Evolutionary conservation across 2,113 vertebrate genomes (phyloP).

Genomic region (Dolichotis patagonum): DNA sequence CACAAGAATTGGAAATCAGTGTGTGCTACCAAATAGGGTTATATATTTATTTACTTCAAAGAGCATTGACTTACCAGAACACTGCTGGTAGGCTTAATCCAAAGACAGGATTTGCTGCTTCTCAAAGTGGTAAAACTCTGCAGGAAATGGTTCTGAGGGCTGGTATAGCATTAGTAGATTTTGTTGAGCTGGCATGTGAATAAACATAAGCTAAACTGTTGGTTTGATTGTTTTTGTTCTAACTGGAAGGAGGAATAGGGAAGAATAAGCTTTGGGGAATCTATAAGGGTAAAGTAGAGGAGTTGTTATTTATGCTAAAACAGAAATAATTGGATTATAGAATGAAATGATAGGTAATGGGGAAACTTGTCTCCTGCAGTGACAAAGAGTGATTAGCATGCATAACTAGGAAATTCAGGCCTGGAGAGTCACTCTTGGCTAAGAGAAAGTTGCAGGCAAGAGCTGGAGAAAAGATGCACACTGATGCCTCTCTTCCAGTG

Average conservation of each 20-base stretch:
- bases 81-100: background rate
- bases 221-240: background rate
- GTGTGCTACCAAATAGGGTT: background rate
- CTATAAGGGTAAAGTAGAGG: background rate
- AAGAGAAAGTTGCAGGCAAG: background rate
- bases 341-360: background rate
- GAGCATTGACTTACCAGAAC: background rate
- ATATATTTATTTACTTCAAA: background rate
- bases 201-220: background rate
- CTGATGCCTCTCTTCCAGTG: background rate
- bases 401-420: background rate
- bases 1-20: background rate
- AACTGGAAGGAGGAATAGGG: background rate
- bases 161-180: background rate
- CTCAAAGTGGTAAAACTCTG: background rate
- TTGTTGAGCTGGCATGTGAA: background rate
- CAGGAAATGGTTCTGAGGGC: background rate
- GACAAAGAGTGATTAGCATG: too few relatives aligned
- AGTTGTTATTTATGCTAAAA: background rate
- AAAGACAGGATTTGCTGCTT: background rate
- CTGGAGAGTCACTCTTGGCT: background rate
- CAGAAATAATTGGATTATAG: background rate
- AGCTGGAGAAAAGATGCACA: accelerated
- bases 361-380: background rate
- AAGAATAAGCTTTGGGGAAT: background rate